A percentile compares a stretch with the other conserved stretches of the same genome.
Conservation (phyloP, 2,888 invertebrate species). For the Altica lythri region DNA sequence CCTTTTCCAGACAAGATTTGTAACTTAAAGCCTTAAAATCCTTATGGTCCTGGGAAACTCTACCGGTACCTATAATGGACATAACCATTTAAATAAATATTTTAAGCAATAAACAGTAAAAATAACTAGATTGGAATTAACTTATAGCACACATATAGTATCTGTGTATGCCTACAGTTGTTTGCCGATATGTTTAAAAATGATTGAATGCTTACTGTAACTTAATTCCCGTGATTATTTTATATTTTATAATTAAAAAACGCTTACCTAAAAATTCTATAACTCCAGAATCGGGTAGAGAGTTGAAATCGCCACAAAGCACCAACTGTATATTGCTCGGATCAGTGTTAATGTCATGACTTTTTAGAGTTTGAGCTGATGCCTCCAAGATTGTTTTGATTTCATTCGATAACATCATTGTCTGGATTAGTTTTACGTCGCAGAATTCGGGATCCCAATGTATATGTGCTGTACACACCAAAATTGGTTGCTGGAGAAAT, state of each 20-base stretch:
- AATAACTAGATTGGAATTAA: no score
- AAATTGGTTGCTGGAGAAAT: conserved; percentile 80
- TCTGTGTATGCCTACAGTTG: no score
- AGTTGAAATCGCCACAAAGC: conserved; percentile 98
- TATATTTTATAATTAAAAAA: no score
- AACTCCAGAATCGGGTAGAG: conserved; percentile 96
- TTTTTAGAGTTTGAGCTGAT: conserved; percentile 77
- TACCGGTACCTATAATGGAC: conserved; percentile 75
- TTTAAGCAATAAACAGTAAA: no score
- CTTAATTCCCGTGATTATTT: no score
- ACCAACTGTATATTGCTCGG: conserved; percentile 76
- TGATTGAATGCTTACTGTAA: no score
- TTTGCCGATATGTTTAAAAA: no score
- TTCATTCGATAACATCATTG: conserved; percentile 98
- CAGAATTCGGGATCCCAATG: conserved; percentile 99
- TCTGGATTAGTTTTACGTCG: conserved; percentile 98
- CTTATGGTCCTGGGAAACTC: conserved; percentile 87
- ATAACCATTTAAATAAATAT: neutral
- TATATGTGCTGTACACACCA: conserved; percentile 98
- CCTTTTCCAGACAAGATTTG: conserved; percentile 86
- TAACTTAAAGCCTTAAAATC: conserved; percentile 97
- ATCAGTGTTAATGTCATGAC: conserved; percentile 68
- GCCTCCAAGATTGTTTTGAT: conserved; percentile 86
- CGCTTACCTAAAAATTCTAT: conserved; percentile 87
- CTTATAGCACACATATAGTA: no score